Base-by-base conservation (phyloP, 2,797 vertebrate genomes). In the Tragopan temminckii region DNA sequence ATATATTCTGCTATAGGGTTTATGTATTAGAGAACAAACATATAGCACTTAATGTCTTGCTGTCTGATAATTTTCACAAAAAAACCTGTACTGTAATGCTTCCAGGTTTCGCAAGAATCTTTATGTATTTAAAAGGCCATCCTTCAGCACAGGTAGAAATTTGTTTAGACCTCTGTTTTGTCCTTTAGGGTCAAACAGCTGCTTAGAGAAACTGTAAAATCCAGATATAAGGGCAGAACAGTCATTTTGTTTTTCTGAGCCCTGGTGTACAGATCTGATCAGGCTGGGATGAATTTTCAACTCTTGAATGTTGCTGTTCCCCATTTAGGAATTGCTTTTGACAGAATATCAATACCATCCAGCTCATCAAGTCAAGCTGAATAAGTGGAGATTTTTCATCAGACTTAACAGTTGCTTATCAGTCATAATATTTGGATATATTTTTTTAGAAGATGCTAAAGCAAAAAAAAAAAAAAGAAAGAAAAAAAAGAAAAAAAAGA, bases 101-200 rank as follows among this genome's bases (percentile, higher is more conserved):
- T 55, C 8, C 11, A 53, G 53, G 19, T 3, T 63, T 68, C 57
- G 15, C 5, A 78, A 78, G 27, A 61, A 5, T 27, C 6, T 40
- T 80, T 53, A 89, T 57, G 61, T 83, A 75, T 57, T 88, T 89
- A 69, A 62, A 89, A 43, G 18, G 17, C 29, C 17, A n/a, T 45
- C 19, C 7, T 76, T 5, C 11, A 52, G 7, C 0, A 48, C 24
- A 2, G 1, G 1, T 11, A 72, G 35, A 59, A 12, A 7, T 62
- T 93, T 82, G 5, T 64, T 21, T 52, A 69, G 27, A 19, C 27
- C 48, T 52, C 19, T 45, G 0, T 36, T 1, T 58, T 42, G 20
- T 58, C 9, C 15, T 10, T 55, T 57, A 35, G 15, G 3, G 25
- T 24, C 10, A 12, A 80, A n/a, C 2, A 86, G 14, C 5, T 78